Conservation (phyloP, 2,888 invertebrate species). For the Calameuta pallipes region DNA sequence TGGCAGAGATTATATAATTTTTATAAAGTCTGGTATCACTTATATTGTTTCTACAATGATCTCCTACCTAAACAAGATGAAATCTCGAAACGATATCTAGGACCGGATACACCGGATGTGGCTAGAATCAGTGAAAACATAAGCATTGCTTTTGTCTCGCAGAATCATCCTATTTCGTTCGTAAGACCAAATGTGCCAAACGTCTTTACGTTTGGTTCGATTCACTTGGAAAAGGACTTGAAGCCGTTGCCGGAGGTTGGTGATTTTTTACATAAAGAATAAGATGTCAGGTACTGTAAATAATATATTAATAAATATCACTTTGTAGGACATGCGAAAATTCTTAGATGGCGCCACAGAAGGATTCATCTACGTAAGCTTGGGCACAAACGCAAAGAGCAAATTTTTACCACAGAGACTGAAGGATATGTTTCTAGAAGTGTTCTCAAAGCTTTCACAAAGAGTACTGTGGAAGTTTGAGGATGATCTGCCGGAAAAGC, state of each 20-base stretch:
- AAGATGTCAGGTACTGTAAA: no score
- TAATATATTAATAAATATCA: no score
- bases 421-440: conserved; percentile 60
- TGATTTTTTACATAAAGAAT: no score
- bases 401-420: conserved; percentile 64
- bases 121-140: conserved; percentile 48
- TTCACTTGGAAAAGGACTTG: no score
- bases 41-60: not conserved
- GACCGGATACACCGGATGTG: conserved; percentile 54
- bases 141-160: conserved; percentile 38
- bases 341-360: conserved; percentile 64
- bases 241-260: no score
- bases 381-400: conserved; percentile 67
- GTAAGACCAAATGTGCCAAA: conserved; percentile 34
- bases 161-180: conserved; percentile 34
- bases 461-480: conserved; percentile 69
- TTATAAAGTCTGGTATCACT: not conserved
- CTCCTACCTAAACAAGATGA: conserved; percentile 5
- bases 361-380: conserved; percentile 68
- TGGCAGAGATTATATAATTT: conserved; percentile 10
- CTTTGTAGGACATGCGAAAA: conserved; percentile 53
- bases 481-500: conserved; percentile 59
- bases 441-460: conserved; percentile 64
- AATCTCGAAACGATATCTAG: conserved; percentile 45
- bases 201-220: conserved; percentile 28